phyloP scores from a whole-genome alignment of 2,888 invertebrate species.

The Drosophila demipolita region DNA sequence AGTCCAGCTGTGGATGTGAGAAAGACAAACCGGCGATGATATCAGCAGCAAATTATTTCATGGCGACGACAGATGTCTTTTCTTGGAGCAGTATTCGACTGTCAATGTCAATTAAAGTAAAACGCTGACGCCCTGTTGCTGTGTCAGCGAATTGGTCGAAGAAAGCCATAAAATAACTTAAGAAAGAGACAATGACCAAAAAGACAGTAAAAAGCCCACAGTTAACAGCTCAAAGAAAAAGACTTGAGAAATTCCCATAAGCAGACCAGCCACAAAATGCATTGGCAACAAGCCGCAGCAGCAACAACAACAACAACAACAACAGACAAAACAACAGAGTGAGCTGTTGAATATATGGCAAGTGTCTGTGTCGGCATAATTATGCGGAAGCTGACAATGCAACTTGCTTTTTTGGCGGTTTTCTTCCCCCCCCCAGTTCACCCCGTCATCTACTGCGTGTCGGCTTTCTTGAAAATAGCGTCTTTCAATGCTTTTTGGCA shows the following conservation, averaged over 20 bases:
- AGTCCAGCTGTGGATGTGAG: constrained; percentile 47
- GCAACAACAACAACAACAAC: constrained; percentile 28
- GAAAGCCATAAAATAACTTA: constrained; percentile 47
- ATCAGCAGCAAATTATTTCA: constrained; percentile 41
- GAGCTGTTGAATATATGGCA: constrained; percentile 35
- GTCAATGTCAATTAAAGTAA: constrained; percentile 75
- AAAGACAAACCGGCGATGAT: constrained; percentile 37
- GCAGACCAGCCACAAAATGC: constrained; percentile 56
- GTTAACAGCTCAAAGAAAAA: constrained; percentile 31
- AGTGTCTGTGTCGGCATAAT: constrained; percentile 75
- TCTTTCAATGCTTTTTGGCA: constrained; percentile 65
- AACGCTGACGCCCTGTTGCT: constrained; percentile 70
- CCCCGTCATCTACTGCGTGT: constrained; percentile 16
- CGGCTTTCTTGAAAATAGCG: constrained; percentile 40
- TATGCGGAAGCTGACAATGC: constrained; percentile 81
- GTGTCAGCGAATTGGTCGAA: constrained; percentile 71
- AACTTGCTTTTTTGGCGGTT: constrained; percentile 50
- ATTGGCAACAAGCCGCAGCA: constrained; percentile 35
- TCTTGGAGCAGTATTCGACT: constrained; percentile 37
- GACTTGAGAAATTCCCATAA: constrained; percentile 69
- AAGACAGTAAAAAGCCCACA: constrained; percentile 25
- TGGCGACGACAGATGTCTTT: constrained; percentile 27
- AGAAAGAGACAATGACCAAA: constrained; percentile 37
- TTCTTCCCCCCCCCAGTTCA: constrained; percentile 5
- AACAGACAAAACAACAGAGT: constrained; percentile 29